Conservation (phyloP, 2,113 vertebrate genomes). For the Paramormyrops kingsleyae region DNA sequence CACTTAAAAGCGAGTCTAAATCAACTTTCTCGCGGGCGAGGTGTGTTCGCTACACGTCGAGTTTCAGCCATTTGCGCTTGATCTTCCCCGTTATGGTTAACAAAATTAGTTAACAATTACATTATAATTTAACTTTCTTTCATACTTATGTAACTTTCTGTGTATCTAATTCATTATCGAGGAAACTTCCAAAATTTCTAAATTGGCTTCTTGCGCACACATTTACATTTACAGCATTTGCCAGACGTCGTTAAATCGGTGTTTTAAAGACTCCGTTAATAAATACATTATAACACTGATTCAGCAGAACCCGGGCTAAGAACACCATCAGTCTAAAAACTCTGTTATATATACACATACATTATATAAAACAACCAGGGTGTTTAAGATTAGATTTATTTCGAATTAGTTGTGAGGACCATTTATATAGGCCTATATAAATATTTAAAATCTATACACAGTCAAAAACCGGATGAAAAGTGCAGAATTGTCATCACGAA, state of each 20-base stretch:
- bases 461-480: constrained; percentile 31
- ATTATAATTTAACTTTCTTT: neutral
- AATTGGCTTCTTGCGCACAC: neutral
- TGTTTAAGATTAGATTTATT: constrained; percentile 15
- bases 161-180: neutral
- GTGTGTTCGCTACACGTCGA: constrained; percentile 41
- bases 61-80: neutral
- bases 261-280: neutral
- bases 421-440: constrained; percentile 37
- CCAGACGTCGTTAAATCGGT: neutral
- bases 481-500: constrained; percentile 35
- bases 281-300: neutral
- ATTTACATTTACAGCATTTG: neutral
- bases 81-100: neutral
- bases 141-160: neutral
- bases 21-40: constrained; percentile 34
- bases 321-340: neutral
- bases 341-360: neutral
- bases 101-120: neutral
- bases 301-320: neutral
- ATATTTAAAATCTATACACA: constrained; percentile 13
- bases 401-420: constrained; percentile 25
- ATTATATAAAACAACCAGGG: neutral
- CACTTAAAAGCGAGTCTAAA: constrained; percentile 42
- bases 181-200: neutral